phyloP scores from a whole-genome alignment of 2,888 invertebrate species.

The Tridacna gigas region DNA sequence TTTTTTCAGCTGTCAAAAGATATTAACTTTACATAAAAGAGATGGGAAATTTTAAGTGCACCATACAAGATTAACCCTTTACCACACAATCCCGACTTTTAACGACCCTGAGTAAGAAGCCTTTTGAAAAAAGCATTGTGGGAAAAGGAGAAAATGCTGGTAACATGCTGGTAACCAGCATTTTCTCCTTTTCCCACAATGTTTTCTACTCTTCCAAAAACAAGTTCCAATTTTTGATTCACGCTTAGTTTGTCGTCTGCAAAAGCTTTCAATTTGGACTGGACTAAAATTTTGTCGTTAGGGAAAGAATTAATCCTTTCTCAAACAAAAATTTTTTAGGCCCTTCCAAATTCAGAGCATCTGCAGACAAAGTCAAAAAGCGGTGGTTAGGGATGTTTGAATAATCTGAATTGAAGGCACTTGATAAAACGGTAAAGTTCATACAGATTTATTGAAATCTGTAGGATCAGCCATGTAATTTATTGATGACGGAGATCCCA shows the following conservation, averaged over 20 bases:
- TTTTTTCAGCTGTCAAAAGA: too few species aligned
- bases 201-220: background rate
- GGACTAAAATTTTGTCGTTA: background rate
- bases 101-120: background rate
- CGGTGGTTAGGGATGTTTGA: background rate
- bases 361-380: too few species aligned
- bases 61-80: background rate
- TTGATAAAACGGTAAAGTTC: too few species aligned
- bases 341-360: background rate
- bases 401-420: too few species aligned
- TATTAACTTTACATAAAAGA: too few species aligned
- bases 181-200: background rate
- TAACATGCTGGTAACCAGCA: background rate
- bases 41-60: too few species aligned
- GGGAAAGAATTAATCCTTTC: constrained; percentile 3
- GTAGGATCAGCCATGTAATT: too few species aligned
- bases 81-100: background rate
- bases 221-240: background rate
- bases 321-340: too few species aligned
- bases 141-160: background rate
- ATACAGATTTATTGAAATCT: too few species aligned
- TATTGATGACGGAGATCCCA: too few species aligned
- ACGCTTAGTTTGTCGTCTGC: background rate
- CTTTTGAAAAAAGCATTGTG: background rate
- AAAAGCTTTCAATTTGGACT: background rate